Conservation (phyloP, 2,888 invertebrate species). For the Malacosoma neustria region DNA sequence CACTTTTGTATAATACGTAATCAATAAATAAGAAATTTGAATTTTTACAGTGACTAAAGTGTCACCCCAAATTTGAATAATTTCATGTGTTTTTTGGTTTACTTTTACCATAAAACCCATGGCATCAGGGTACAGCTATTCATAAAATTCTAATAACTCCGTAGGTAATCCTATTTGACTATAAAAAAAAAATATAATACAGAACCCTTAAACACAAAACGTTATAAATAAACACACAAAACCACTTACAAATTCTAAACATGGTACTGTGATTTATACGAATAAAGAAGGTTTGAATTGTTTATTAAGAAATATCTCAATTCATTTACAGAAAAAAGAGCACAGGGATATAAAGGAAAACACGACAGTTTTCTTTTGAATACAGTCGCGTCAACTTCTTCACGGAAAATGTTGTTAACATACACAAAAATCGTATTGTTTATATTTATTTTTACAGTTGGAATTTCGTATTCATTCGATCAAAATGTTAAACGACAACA, state of each 20-base stretch:
- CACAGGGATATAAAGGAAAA: slow-evolving; percentile 7
- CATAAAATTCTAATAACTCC: too few species aligned
- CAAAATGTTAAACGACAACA: slow-evolving; percentile 10
- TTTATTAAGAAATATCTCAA: slow-evolving; percentile 5
- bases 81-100: too few species aligned
- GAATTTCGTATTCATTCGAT: neutral
- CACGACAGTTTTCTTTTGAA: slow-evolving; percentile 23
- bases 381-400: slow-evolving; percentile 15
- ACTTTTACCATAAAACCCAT: too few species aligned
- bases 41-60: too few species aligned
- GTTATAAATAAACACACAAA: neutral
- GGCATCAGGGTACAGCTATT: too few species aligned
- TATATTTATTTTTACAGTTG: neutral
- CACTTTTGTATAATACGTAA: too few species aligned
- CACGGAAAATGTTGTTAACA: slow-evolving; percentile 1
- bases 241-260: neutral
- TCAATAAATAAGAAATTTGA: too few species aligned
- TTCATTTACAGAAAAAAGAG: slow-evolving; percentile 10
- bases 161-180: too few species aligned
- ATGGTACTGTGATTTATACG: neutral
- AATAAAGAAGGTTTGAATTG: slow-evolving; percentile 10
- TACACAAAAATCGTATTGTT: slow-evolving; percentile 1
- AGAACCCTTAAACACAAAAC: too few species aligned
- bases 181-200: too few species aligned
- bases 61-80: too few species aligned